These are phyloP conservation scores for Tragopan temminckii DNA, from an alignment of 2,797 vertebrate genomes.

Conservation along the genomic window DNA sequence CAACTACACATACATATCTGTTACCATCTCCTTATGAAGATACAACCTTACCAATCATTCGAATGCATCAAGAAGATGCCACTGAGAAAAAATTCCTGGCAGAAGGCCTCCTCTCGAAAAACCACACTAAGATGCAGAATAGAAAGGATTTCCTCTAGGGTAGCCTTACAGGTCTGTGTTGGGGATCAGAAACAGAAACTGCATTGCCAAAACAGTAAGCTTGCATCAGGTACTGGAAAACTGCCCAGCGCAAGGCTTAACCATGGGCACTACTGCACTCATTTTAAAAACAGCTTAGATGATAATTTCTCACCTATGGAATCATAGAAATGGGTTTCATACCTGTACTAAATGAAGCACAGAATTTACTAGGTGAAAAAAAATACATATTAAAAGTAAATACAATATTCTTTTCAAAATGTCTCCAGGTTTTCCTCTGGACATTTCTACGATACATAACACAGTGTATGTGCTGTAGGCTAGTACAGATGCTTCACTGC, in stretches of 20 bases:
- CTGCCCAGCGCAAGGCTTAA: not conserved
- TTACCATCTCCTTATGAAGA: not conserved
- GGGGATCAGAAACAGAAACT: not conserved
- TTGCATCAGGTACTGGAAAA: not conserved
- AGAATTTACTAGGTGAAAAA: not conserved
- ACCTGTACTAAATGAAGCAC: not conserved
- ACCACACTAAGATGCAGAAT: not conserved
- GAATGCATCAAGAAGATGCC: not conserved
- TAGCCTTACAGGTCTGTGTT: not conserved
- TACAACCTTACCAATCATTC: fast-evolving
- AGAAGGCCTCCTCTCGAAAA: not conserved
- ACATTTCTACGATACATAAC: not conserved
- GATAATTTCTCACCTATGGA: not conserved
- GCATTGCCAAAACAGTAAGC: not conserved
- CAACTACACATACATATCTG: not conserved
- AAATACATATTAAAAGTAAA: not conserved
- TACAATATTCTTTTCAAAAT: not conserved
- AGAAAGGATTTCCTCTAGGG: not conserved
- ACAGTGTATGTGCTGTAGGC: not conserved
- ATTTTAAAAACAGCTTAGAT: not conserved
- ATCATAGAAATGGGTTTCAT: not conserved
- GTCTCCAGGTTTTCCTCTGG: not conserved
- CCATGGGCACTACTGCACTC: not conserved
- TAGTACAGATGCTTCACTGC: not conserved
- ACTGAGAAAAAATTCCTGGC: not conserved